Evolutionary conservation across 2,888 invertebrate genomes (phyloP), one percentile per base, ranked within the genome.

Genomic region (Eulithis testata): DNA sequence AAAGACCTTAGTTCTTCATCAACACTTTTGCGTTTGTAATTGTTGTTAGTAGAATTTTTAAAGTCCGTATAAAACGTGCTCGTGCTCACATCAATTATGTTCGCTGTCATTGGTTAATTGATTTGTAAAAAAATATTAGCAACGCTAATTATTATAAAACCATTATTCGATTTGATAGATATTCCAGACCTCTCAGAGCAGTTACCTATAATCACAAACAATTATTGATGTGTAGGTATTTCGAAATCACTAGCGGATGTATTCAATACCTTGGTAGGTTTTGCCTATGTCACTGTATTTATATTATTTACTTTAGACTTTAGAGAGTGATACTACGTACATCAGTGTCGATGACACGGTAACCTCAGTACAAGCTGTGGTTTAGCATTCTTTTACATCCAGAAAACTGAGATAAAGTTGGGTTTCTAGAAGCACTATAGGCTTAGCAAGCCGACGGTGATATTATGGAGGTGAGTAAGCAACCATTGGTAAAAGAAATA

Each of bases 211-310:
- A 79, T 82, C 75, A 64, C 66, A 68, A 37, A 12, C 12, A 80
- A 79, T 76, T 77, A 74, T 21, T 21, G 21, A 73, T 66, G 67
- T 65, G 8, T 14, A 47, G 47, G 76, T 76, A 66, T 85, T 31
- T 14, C 11, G 52, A 79, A 82, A 83, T 82, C 76, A 76, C 80
- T 78, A 76, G 49, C 44, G 27, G 36, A 78, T 75, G 72, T 57
- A 63, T 65, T 40, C 54, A 63, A 61, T 51, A 57, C 47, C 40
- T 14, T 61, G 27, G 56, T 21, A 21, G 21, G 21, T 21, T 21
- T 21, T 21, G 21, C 21, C 21, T 21, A 1, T 21, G 21, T 21
- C 2, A 21, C 21, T 21, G 21, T 21, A 21, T 21, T 21, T 21
- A 21, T 21, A 21, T 21, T 21, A 21, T 21, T 21, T 21, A 21